Evolutionary conservation across 2,797 vertebrate genomes (phyloP).

Genomic region (Gymnocypris eckloni): DNA sequence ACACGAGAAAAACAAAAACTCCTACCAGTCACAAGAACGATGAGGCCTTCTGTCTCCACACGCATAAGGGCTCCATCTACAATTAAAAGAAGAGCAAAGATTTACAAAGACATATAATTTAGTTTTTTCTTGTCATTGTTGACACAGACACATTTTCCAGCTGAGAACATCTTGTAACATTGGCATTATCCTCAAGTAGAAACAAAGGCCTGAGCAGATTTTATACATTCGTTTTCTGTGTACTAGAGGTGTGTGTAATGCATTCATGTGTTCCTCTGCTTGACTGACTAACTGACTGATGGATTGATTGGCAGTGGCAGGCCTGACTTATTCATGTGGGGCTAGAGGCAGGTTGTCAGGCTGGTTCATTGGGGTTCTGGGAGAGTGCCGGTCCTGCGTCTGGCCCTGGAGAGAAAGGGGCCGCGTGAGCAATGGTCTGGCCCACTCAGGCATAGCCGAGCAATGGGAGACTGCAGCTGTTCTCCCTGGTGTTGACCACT

Average conservation of each 20-base stretch:
- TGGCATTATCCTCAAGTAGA: background rate
- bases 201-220: constrained; percentile 11
- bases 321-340: constrained; percentile 68
- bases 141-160: background rate
- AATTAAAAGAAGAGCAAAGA: constrained; percentile 4
- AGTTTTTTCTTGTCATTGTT: background rate
- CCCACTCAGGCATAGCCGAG: constrained; percentile 57
- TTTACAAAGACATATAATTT: background rate
- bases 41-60: background rate
- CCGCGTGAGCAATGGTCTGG: constrained; percentile 26
- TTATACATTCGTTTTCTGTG: constrained; percentile 33
- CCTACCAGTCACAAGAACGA: background rate
- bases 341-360: constrained; percentile 43
- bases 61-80: background rate
- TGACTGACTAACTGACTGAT: constrained; percentile 71
- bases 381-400: constrained; percentile 4
- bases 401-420: constrained; percentile 37
- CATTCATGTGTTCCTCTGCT: constrained; percentile 62
- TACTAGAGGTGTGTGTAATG: constrained; percentile 70
- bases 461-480: constrained; percentile 58
- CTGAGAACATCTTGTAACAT: background rate
- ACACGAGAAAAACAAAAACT: background rate
- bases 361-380: constrained; percentile 27
- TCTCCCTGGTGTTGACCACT: constrained; percentile 64
- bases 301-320: constrained; percentile 79